phyloP scores from a whole-genome alignment of 2,113 vertebrate genomes.

The Halichoeres trimaculatus region DNA sequence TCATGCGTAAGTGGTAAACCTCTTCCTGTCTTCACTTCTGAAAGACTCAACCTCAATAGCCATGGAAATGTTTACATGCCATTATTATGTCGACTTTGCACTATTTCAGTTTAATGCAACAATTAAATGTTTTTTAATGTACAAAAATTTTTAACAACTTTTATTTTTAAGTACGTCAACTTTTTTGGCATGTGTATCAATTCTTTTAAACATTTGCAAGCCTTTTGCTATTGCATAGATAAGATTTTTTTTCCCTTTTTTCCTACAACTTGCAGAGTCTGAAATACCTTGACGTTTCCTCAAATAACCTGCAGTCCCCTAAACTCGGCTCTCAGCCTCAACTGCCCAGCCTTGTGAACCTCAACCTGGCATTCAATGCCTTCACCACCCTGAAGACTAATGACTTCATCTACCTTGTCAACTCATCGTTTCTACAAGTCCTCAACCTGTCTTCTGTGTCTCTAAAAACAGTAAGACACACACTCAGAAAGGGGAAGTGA shows the following conservation, averaged over 20 bases:
- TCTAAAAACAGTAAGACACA: constrained; percentile 85
- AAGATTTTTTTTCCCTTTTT: background rate
- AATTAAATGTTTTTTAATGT: too few species aligned
- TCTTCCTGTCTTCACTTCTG: too few species aligned
- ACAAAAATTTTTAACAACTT: too few species aligned
- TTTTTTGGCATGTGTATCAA: too few species aligned
- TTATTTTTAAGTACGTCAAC: too few species aligned
- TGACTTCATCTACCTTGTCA: constrained; percentile 87
- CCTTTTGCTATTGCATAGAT: background rate
- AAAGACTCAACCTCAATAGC: too few species aligned
- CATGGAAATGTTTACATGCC: too few species aligned
- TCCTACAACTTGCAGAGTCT: constrained; percentile 82
- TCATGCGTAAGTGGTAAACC: too few species aligned
- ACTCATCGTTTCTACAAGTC: constrained; percentile 79
- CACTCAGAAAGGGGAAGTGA: constrained; percentile 45
- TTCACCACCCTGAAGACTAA: constrained; percentile 83
- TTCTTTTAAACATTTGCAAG: too few species aligned
- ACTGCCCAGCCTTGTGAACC: constrained; percentile 83
- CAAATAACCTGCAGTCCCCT: constrained; percentile 86
- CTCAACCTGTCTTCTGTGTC: constrained; percentile 88
- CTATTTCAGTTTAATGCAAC: too few species aligned
- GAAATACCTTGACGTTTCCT: constrained; percentile 87
- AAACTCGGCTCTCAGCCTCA: constrained; percentile 85
- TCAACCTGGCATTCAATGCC: constrained; percentile 83
- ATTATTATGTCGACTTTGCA: too few species aligned